Evolutionary conservation across 2,888 invertebrate genomes (phyloP), one percentile per base, ranked within the genome.

Genomic region (Nephrotoma guestfalica): DNA sequence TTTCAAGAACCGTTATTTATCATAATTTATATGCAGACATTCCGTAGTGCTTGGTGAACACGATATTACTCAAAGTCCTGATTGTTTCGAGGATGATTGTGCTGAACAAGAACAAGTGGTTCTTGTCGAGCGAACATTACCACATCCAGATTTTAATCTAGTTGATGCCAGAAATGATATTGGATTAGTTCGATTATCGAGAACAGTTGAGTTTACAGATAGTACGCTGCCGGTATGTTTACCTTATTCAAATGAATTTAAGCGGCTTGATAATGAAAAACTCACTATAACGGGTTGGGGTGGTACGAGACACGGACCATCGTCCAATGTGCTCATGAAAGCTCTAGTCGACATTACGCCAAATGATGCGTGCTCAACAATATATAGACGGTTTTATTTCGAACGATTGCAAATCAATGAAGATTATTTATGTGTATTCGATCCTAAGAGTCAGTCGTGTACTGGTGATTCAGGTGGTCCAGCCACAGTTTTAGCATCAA

Each of bases 1-100:
- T 0, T 30, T 30, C 3, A 30, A 2, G 30, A 30, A 30, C 30
- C 2, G 3, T 30, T 30, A 30, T 3, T 30, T 30, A 30, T 30
- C 30, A 2, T 30, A 30, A 30, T 30, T 30, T 30, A 13, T 30
- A 30, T 30, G 30, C 30, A 30, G 30, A 45, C 87, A 88, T 5
- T 88, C 89, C 6, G 87, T 89, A 83, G 87, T 90, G 41, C 87
- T 90, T 0, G 89, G 89, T 2, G 90, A 90, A 87, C 88, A 89
- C 86, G 88, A 89, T 86, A 87, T 88, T 30, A 30, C 30, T 30
- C 30, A 30, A 30, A 30, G 30, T 2, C 30, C 30, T 3, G 30
- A 30, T 30, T 90, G 90, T 30, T 13, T 42, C 15, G 41, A 13
- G 7, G 5, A 5, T 41, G 41, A 41, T 15, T 86, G 86, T 41